Percentiles rank a stretch among this genome's conserved stretches.
Conservation (phyloP, 30 jellyfish, hydroid and myxozoan species). For the Rhopilema esculentum region DNA sequence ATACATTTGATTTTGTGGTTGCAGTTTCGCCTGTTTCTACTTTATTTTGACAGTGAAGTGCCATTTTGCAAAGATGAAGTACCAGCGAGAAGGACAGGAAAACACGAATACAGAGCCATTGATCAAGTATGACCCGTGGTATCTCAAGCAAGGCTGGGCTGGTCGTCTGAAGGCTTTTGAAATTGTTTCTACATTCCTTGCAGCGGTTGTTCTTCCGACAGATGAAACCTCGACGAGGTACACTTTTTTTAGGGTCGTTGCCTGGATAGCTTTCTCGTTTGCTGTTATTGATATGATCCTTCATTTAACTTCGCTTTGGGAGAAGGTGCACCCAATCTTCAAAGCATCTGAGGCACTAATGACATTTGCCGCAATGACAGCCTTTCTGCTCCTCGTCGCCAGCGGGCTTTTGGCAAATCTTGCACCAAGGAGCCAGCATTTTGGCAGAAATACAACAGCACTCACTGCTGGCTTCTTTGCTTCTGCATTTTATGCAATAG, state of each 20-base stretch:
- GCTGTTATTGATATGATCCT: constrained; percentile 53
- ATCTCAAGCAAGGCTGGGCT: constrained; percentile 56
- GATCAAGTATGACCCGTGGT: constrained; percentile 41
- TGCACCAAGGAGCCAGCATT: constrained; percentile 66
- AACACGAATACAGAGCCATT: constrained; percentile 3
- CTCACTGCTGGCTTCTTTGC: constrained; percentile 72
- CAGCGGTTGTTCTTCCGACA: constrained; percentile 54
- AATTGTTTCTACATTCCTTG: constrained; percentile 32
- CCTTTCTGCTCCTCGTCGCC: constrained; percentile 60
- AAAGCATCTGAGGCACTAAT: constrained; percentile 67
- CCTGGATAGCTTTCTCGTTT: constrained; percentile 65
- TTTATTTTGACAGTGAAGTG: not conserved
- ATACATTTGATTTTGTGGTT: not conserved
- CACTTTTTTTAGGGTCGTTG: constrained; percentile 67
- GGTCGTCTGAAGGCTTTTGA: constrained; percentile 68
- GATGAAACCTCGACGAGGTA: constrained; percentile 61
- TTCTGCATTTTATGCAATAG: constrained; percentile 61
- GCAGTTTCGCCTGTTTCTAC: not conserved
- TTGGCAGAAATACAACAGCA: constrained; percentile 36
- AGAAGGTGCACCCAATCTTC: constrained; percentile 51
- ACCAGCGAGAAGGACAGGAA: constrained; percentile 54
- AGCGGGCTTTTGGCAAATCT: constrained; percentile 66
- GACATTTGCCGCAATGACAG: constrained; percentile 74
- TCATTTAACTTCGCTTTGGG: constrained; percentile 57
- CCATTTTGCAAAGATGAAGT: constrained; percentile 34